A percentile compares a stretch with the other conserved stretches of the same genome.
Evolutionary conservation across 2,113 vertebrate genomes (phyloP).

Genomic region (Tapirus terrestris): DNA sequence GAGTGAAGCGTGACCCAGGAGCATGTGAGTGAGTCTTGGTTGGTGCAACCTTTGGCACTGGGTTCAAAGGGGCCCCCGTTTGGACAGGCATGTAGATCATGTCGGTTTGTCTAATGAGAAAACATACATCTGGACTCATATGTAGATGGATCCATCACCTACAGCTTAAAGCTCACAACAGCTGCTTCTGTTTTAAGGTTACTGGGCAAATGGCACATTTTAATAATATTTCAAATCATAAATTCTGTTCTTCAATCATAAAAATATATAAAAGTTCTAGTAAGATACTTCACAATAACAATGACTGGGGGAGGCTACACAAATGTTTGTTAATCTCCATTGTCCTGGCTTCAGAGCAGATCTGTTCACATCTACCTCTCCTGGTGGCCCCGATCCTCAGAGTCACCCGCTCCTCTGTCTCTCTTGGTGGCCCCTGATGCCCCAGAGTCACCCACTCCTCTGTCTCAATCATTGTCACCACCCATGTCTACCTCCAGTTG

Average conservation of each 20-base stretch:
- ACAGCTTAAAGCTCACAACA: too few relatives aligned
- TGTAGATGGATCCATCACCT: rapidly evolving
- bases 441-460: background rate
- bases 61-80: rapidly evolving
- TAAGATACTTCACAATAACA: conserved; percentile 21
- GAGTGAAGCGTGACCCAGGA: background rate
- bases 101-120: background rate
- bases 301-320: background rate
- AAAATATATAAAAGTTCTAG: background rate
- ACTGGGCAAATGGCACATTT: background rate
- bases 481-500: conserved; percentile 89
- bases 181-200: background rate
- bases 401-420: background rate
- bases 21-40: rapidly evolving
- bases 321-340: rapidly evolving
- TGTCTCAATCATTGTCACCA: rapidly evolving
- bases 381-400: background rate
- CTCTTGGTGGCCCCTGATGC: background rate
- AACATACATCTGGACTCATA: rapidly evolving
- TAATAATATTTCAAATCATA: background rate
- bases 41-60: rapidly evolving
- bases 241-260: conserved; percentile 42
- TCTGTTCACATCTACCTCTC: rapidly evolving
- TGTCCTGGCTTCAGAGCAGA: background rate
- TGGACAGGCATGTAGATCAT: rapidly evolving